phyloP scores from a whole-genome alignment of 2,888 invertebrate genomes.

The Hesperia comma region DNA sequence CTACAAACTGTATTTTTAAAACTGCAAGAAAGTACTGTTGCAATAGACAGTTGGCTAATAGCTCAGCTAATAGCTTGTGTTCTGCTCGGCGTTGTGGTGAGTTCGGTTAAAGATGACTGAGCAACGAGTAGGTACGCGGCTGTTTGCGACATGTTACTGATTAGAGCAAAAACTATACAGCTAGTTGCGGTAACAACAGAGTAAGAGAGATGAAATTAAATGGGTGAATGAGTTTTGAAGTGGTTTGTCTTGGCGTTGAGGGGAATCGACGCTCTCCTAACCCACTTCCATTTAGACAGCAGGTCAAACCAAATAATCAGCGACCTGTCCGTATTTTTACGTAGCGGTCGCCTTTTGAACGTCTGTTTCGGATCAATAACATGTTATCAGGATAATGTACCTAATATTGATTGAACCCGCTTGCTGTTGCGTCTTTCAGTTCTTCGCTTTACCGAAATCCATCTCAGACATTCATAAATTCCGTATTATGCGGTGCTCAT shows the following conservation, averaged over 20 bases:
- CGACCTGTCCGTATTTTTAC: slow-evolving; percentile 20
- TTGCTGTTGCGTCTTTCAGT: slow-evolving; percentile 27
- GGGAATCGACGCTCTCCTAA: slow-evolving; percentile 16
- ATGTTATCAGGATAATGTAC: slow-evolving; percentile 37
- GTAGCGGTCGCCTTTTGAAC: slow-evolving; percentile 8
- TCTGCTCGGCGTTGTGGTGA: slow-evolving; percentile 2
- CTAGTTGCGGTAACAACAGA: not conserved
- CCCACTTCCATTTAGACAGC: slow-evolving; percentile 18
- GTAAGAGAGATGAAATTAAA: slow-evolving; percentile 21
- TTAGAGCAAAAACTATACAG: slow-evolving; percentile 6
- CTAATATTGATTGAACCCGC: slow-evolving; percentile 32
- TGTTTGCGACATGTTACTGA: slow-evolving; percentile 6
- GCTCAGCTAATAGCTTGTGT: slow-evolving; percentile 16
- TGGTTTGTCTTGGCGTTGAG: not conserved
- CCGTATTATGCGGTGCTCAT: slow-evolving; percentile 28
- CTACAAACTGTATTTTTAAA: not conserved
- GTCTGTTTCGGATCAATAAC: slow-evolving; percentile 21
- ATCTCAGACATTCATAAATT: slow-evolving; percentile 32
- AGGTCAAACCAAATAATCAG: slow-evolving; percentile 26
- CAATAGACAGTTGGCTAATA: slow-evolving; percentile 22
- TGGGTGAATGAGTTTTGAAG: slow-evolving; percentile 7
- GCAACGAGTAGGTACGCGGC: not conserved
- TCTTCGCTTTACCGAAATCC: slow-evolving; percentile 22
- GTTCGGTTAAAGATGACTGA: slow-evolving; percentile 5
- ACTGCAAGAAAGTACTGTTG: slow-evolving; percentile 1